A percentile compares a stretch with the other conserved stretches of the same genome.
These are phyloP conservation scores for Helicoverpa armigera DNA, from an alignment of 1,140 invertebrate species.

Conservation along the genomic window DNA sequence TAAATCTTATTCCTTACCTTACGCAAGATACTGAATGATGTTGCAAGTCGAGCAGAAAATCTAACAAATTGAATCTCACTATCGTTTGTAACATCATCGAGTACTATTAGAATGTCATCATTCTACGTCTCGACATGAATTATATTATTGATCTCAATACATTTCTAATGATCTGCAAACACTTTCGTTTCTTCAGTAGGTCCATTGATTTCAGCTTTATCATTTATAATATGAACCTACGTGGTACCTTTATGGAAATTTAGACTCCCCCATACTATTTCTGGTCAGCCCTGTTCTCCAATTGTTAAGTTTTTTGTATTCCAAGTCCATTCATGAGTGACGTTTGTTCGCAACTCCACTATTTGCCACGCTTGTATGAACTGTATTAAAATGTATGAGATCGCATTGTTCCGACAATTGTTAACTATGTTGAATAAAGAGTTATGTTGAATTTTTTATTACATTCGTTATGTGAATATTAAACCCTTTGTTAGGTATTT, in stretches of 20 bases:
- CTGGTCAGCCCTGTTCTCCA: constrained; percentile 3
- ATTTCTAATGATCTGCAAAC: constrained; percentile 9
- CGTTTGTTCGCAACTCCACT: constrained; percentile 49
- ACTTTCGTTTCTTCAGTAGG: constrained; percentile 4
- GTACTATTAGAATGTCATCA: neutral
- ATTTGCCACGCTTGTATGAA: constrained; percentile 59
- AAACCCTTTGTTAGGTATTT: constrained; percentile 44
- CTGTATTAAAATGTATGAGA: constrained; percentile 65
- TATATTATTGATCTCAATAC: constrained; percentile 10
- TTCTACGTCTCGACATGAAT: neutral
- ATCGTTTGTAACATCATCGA: constrained; percentile 14
- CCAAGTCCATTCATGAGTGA: constrained; percentile 12
- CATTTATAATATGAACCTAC: neutral
- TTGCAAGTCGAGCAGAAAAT: constrained; percentile 5
- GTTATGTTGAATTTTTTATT: constrained; percentile 48
- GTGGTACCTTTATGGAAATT: constrained; percentile 12
- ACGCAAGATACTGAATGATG: neutral
- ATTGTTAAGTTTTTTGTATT: constrained; percentile 12
- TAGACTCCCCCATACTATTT: neutral
- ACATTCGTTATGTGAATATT: constrained; percentile 39
- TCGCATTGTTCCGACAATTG: constrained; percentile 63
- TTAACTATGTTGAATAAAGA: constrained; percentile 59
- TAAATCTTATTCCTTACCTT: neutral
- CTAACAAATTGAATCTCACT: constrained; percentile 9
- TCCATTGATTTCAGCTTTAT: neutral